A percentile compares a stretch with the other conserved stretches of the same genome.
Evolutionary conservation across 1,140 invertebrate species (phyloP).

Genomic region (Euglossa dilemma): DNA sequence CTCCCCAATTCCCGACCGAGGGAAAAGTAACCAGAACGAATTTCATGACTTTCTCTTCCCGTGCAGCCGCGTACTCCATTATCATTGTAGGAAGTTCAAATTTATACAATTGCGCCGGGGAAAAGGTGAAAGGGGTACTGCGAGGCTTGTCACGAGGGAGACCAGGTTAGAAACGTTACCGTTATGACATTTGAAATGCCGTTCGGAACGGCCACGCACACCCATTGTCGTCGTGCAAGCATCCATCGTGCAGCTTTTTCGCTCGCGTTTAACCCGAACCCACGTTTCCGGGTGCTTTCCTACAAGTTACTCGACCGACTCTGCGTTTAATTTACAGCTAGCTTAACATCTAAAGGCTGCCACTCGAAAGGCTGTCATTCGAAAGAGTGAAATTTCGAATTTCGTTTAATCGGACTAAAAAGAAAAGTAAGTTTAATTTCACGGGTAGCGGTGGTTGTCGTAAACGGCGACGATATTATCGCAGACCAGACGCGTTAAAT

Average conservation of each 20-base stretch:
- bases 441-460: too few relatives aligned
- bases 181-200: conserved; percentile 29
- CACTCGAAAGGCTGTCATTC: too few relatives aligned
- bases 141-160: neutral
- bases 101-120: conserved; percentile 23
- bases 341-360: too few relatives aligned
- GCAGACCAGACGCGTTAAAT: too few relatives aligned
- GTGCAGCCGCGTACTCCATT: conserved; percentile 7
- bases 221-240: neutral
- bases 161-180: conserved; percentile 14
- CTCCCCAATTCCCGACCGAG: conserved; percentile 13
- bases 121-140: conserved; percentile 56
- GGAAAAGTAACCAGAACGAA: conserved; percentile 6
- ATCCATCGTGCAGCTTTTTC: neutral
- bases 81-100: conserved; percentile 42
- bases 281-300: neutral
- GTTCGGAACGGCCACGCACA: neutral
- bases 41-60: conserved; percentile 53
- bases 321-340: neutral
- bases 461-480: too few relatives aligned
- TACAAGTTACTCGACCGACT: neutral
- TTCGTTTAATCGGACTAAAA: too few relatives aligned
- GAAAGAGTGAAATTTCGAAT: too few relatives aligned
- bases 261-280: too few relatives aligned
- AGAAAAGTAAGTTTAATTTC: too few relatives aligned